Evolutionary conservation across 2,113 vertebrate species (phyloP).

Genomic region (Microcebus tavaratra): DNA sequence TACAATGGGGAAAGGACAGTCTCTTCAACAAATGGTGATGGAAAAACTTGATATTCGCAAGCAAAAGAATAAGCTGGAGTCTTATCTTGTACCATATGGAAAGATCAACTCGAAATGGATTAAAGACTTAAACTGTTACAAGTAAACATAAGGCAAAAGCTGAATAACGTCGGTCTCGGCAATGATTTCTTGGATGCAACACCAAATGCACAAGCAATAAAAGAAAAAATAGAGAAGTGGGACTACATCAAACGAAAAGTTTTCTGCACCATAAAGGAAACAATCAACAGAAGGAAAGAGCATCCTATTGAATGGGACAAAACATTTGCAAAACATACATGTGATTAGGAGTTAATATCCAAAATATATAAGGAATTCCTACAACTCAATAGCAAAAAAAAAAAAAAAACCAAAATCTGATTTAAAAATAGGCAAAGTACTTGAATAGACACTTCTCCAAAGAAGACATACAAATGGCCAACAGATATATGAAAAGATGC

Average conservation of each 20-base stretch:
- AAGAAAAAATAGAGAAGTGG: neutral
- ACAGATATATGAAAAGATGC: neutral
- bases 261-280: neutral
- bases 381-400: neutral
- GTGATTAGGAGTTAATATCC: neutral
- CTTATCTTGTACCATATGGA: neutral
- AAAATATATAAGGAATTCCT: conserved; percentile 19
- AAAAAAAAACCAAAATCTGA: neutral
- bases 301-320: neutral
- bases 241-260: neutral
- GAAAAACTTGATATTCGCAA: neutral
- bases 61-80: neutral
- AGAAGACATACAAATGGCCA: neutral
- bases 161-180: neutral
- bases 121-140: conserved; percentile 21
- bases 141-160: neutral
- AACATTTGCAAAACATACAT: conserved; percentile 14
- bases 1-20: neutral
- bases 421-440: neutral
- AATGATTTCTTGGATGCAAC: neutral
- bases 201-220: neutral
- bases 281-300: neutral
- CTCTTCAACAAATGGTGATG: neutral
- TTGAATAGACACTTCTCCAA: neutral
- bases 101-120: neutral